Conservation (phyloP, 2,888 invertebrate species). For the Andrena hattorfiana region DNA sequence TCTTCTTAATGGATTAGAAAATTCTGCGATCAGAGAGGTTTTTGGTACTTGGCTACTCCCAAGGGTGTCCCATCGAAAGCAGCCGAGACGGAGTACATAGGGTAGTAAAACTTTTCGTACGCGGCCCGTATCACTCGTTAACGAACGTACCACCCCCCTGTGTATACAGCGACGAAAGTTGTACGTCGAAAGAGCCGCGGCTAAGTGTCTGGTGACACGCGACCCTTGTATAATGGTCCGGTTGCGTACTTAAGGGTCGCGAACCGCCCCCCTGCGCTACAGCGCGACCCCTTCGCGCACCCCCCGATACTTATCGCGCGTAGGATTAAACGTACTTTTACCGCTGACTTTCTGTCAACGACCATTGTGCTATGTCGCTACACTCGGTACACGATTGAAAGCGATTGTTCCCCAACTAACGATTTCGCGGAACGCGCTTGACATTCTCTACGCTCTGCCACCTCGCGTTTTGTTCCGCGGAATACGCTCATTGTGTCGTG, state of each 20-base stretch:
- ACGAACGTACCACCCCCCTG: constrained; percentile 35
- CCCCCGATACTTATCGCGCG: constrained; percentile 56
- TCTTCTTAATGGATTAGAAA: background rate
- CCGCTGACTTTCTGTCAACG: constrained; percentile 50
- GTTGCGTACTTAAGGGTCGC: constrained; percentile 51
- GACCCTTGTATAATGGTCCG: constrained; percentile 72
- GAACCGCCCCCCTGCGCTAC: constrained; percentile 12
- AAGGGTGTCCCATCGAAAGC: constrained; percentile 19
- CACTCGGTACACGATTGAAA: constrained; percentile 42
- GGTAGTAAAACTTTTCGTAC: constrained; percentile 46
- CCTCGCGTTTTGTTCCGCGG: constrained; percentile 16
- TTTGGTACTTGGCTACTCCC: background rate
- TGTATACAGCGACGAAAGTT: constrained; percentile 46
- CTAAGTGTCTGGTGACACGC: constrained; percentile 80
- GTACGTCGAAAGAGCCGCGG: constrained; percentile 56
- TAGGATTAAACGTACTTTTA: constrained; percentile 61
- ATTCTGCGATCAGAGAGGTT: background rate
- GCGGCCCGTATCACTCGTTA: constrained; percentile 57
- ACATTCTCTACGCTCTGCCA: background rate
- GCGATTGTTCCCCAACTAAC: constrained; percentile 27
- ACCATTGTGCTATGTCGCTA: constrained; percentile 27
- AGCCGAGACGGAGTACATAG: background rate
- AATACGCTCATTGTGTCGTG: background rate
- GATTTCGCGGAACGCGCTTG: constrained; percentile 29
- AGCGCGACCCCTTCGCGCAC: constrained; percentile 30